Conservation (phyloP, 2,113 vertebrate genomes). For the Bos taurus region ARS-UCD2.0 NC_037331.1:2649001-2649500, state of each 20-base stretch:
- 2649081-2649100: not conserved
- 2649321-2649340: constrained; percentile 24
- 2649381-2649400: constrained; percentile 39
- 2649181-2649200: accelerated
- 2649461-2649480: not conserved
- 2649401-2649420: not conserved
- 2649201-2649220: accelerated
- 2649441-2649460: not conserved
- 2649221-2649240: accelerated
- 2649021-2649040: accelerated
- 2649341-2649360: constrained; percentile 66
- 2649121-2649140: accelerated
- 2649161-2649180: not conserved
- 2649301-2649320: not conserved
- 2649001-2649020: no score
- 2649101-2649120: not conserved
- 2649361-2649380: constrained; percentile 55
- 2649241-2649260: accelerated
- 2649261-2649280: accelerated
- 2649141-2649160: not conserved
- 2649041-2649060: not conserved
- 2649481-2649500: not conserved
- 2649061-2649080: not conserved
- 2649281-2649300: not conserved
- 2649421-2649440: not conserved